phyloP scores from a whole-genome alignment of 1,140 invertebrate species.

The Homarus americanus region DNA sequence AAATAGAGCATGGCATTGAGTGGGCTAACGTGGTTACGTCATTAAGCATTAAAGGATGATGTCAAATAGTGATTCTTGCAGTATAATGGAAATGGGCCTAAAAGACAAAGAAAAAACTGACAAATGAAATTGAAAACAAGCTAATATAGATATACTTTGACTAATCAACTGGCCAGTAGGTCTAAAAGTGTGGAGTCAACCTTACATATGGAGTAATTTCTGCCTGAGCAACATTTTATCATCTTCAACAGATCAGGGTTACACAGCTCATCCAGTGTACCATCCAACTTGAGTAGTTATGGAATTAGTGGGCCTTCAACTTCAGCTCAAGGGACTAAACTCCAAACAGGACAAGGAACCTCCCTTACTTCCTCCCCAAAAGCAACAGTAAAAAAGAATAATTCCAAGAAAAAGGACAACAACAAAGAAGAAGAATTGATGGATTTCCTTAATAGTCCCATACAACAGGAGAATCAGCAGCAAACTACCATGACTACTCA shows the following conservation, averaged over 20 bases:
- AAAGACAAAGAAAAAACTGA: no score
- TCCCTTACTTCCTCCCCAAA: constrained; percentile 35
- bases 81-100: no score
- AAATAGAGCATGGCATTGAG: no score
- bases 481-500: constrained; percentile 6
- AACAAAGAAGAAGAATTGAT: constrained; percentile 50
- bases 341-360: constrained; percentile 67
- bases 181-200: no score
- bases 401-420: constrained; percentile 20
- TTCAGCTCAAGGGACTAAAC: constrained; percentile 21
- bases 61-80: no score
- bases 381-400: constrained; percentile 27
- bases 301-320: constrained; percentile 47
- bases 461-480: constrained; percentile 24
- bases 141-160: no score
- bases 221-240: no score
- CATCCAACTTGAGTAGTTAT: constrained; percentile 67
- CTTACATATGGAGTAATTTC: no score
- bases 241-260: constrained; percentile 39
- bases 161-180: no score
- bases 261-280: constrained; percentile 69
- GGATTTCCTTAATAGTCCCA: constrained; percentile 54
- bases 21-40: no score
- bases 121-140: no score
- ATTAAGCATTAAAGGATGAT: no score